Evolutionary conservation across 2,888 invertebrate species (phyloP).

Genomic region (Drosophila melanosoma): DNA sequence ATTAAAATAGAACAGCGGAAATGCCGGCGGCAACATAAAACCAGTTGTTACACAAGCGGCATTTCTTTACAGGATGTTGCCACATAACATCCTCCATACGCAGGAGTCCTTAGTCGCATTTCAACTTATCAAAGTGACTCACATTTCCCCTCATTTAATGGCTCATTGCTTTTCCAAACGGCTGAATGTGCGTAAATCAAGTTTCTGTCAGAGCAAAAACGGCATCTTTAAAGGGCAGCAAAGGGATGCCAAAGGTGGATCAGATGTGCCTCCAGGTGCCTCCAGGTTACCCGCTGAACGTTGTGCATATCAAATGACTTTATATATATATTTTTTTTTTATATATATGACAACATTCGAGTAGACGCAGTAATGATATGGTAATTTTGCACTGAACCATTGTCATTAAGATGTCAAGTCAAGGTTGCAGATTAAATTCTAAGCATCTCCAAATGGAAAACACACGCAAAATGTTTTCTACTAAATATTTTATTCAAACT

Average conservation of each 20-base stretch:
- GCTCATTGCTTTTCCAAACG: slow-evolving; percentile 50
- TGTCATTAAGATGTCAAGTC: background rate
- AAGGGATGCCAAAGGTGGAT: slow-evolving; percentile 41
- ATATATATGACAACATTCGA: background rate
- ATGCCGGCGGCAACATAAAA: slow-evolving; percentile 27
- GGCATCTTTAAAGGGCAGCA: slow-evolving; percentile 40
- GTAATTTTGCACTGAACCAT: background rate
- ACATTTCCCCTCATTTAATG: slow-evolving; percentile 63
- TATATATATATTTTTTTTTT: background rate
- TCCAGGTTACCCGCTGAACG: slow-evolving; percentile 11
- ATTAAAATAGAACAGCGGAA: slow-evolving; percentile 17
- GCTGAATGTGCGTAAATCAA: slow-evolving; percentile 11
- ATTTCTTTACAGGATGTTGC: slow-evolving; percentile 12
- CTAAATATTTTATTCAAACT: background rate
- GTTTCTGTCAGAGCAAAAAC: background rate
- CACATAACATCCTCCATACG: slow-evolving; percentile 35
- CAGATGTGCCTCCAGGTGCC: slow-evolving; percentile 32
- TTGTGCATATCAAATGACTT: slow-evolving; percentile 10
- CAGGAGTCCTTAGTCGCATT: slow-evolving; percentile 7
- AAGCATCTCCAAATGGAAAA: background rate
- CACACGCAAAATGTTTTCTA: background rate
- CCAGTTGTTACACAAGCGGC: slow-evolving; percentile 15
- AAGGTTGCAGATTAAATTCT: background rate
- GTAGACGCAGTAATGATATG: background rate
- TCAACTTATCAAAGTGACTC: slow-evolving; percentile 39